Evolutionary conservation across 2,888 invertebrate species (phyloP).

Genomic region (Phengaris alcon): DNA sequence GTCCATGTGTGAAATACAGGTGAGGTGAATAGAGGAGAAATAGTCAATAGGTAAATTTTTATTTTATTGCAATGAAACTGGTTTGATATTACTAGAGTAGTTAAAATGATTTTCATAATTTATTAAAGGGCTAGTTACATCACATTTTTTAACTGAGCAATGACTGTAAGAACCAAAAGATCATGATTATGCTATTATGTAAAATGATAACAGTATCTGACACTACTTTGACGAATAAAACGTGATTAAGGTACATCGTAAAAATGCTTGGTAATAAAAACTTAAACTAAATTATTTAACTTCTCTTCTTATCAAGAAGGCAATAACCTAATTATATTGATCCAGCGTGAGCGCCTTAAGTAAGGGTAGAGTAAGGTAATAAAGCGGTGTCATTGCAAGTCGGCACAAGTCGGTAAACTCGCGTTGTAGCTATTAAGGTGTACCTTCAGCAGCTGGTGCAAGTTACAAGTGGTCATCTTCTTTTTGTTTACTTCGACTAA

Average conservation of each 20-base stretch:
- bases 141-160: too few species aligned
- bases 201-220: too few species aligned
- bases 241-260: too few species aligned
- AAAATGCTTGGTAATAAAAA: too few species aligned
- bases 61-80: too few species aligned
- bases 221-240: too few species aligned
- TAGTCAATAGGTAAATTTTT: not conserved
- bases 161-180: too few species aligned
- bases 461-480: not conserved
- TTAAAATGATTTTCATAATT: too few species aligned
- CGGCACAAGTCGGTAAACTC: constrained; percentile 28
- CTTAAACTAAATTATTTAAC: too few species aligned
- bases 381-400: constrained; percentile 19
- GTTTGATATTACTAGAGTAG: too few species aligned
- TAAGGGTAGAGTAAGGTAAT: constrained; percentile 20
- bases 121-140: too few species aligned
- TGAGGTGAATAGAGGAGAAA: constrained; percentile 17
- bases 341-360: constrained; percentile 9
- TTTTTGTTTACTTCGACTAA: not conserved
- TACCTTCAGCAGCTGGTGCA: constrained; percentile 12
- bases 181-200: too few species aligned
- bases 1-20: constrained; percentile 35
- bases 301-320: not conserved
- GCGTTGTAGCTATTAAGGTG: constrained; percentile 24
- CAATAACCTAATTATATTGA: constrained; percentile 14